phyloP scores from a whole-genome alignment of 1,140 invertebrate species.

The Lasioglossum baleicum region DNA sequence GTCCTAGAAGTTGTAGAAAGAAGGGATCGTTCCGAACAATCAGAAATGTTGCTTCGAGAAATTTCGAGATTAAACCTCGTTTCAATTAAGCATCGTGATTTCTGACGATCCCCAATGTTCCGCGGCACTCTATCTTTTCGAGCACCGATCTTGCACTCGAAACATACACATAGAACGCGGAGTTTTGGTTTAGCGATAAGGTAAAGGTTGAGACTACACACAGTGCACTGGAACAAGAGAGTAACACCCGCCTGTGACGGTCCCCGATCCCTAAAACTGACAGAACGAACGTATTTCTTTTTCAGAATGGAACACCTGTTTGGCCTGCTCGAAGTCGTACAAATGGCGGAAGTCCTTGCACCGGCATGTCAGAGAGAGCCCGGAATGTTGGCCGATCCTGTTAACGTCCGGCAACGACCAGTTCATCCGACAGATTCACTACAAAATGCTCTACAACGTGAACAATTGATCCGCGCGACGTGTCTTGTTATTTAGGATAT shows the following conservation, averaged over 20 bases:
- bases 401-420: conserved; percentile 73
- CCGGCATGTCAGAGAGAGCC: conserved; percentile 78
- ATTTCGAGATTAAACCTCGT: too few relatives aligned
- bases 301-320: conserved; percentile 76
- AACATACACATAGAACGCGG: background rate
- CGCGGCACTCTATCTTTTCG: background rate
- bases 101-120: background rate
- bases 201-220: background rate
- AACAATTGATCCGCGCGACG: conserved; percentile 48
- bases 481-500: conserved; percentile 48
- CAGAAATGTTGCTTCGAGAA: too few relatives aligned
- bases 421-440: conserved; percentile 74
- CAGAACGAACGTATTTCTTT: conserved; percentile 58
- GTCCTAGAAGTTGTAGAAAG: too few relatives aligned
- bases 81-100: too few relatives aligned
- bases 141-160: background rate
- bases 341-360: conserved; percentile 80
- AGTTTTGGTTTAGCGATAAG: conserved; percentile 9
- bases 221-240: background rate
- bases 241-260: conserved; percentile 2
- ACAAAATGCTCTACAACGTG: conserved; percentile 72
- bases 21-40: too few relatives aligned
- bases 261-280: conserved; percentile 24
- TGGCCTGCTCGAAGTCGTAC: conserved; percentile 79
- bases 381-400: conserved; percentile 77